These are phyloP conservation scores for Drosophila quinaria DNA, from an alignment of 2,888 invertebrate genomes.

Conservation along the genomic window DNA sequence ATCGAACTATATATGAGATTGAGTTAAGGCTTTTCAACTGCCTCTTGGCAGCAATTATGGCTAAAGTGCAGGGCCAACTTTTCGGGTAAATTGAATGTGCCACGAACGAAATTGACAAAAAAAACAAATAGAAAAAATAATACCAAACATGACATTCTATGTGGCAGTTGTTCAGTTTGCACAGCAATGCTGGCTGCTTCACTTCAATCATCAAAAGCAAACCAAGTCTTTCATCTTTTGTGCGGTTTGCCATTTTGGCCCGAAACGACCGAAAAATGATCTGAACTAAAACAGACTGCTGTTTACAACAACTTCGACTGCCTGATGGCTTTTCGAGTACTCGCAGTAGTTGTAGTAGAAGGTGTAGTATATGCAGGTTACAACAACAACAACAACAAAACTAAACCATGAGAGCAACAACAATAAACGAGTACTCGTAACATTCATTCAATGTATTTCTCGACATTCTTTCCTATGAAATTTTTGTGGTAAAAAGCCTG, in stretches of 20 bases:
- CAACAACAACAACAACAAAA: constrained; percentile 14
- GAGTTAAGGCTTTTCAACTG: constrained; percentile 9
- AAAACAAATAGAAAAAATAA: background rate
- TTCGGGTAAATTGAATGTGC: constrained; percentile 63
- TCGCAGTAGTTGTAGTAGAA: background rate
- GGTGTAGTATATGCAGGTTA: constrained; percentile 41
- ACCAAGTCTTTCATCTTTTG: constrained; percentile 69
- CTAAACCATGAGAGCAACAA: constrained; percentile 10
- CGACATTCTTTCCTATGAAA: constrained; percentile 52
- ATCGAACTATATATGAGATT: background rate
- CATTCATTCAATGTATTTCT: constrained; percentile 49
- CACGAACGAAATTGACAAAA: constrained; percentile 55
- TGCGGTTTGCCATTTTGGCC: constrained; percentile 50
- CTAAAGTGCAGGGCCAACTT: constrained; percentile 39
- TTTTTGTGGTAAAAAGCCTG: constrained; percentile 65
- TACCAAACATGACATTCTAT: constrained; percentile 13
- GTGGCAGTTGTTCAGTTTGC: constrained; percentile 10
- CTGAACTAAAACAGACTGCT: constrained; percentile 29
- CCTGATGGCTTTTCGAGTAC: constrained; percentile 39
- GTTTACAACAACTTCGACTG: constrained; percentile 6
- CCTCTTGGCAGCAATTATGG: constrained; percentile 25
- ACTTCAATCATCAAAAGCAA: constrained; percentile 50
- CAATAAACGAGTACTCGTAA: constrained; percentile 9
- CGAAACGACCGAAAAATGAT: constrained; percentile 36
- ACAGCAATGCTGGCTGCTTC: constrained; percentile 12